These are phyloP conservation scores for Oncopeltus fasciatus DNA, from an alignment of 1,140 invertebrate species.

Conservation along the genomic window DNA sequence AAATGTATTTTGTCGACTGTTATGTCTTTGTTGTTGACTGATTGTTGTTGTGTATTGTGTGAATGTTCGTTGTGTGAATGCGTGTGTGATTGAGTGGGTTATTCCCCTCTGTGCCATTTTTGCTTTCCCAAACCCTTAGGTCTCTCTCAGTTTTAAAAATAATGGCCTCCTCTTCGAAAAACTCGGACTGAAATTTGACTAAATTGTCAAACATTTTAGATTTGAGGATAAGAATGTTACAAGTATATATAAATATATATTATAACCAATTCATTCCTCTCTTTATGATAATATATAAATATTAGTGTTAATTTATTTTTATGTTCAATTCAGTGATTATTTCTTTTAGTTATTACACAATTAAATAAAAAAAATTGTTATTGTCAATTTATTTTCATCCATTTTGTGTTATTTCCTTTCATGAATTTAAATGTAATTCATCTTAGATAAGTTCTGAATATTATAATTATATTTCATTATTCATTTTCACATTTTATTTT, in stretches of 20 bases:
- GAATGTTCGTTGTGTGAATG: constrained; percentile 16
- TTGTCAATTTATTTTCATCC: neutral
- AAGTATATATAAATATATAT: neutral
- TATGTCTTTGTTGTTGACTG: constrained; percentile 20
- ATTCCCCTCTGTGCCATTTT: constrained; percentile 4
- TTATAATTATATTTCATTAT: neutral
- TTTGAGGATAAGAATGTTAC: neutral
- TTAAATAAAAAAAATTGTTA: neutral
- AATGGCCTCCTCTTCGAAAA: neutral
- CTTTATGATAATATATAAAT: neutral
- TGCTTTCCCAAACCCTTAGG: neutral
- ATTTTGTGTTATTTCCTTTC: neutral
- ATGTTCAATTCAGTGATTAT: neutral
- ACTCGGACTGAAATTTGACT: constrained; percentile 1
- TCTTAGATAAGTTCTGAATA: neutral
- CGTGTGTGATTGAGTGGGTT: constrained; percentile 8
- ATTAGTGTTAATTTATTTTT: neutral
- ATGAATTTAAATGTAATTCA: neutral
- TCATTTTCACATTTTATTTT: too few species aligned
- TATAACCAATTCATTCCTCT: constrained; percentile 3
- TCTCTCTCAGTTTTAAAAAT: neutral
- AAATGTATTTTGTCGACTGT: constrained; percentile 21
- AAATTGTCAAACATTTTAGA: neutral
- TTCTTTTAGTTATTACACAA: neutral
- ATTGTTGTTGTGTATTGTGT: constrained; percentile 14